Percentiles rank a stretch among this genome's conserved stretches.
Conservation (phyloP, 2,888 invertebrate genomes). For the Lasiommata megera region DNA sequence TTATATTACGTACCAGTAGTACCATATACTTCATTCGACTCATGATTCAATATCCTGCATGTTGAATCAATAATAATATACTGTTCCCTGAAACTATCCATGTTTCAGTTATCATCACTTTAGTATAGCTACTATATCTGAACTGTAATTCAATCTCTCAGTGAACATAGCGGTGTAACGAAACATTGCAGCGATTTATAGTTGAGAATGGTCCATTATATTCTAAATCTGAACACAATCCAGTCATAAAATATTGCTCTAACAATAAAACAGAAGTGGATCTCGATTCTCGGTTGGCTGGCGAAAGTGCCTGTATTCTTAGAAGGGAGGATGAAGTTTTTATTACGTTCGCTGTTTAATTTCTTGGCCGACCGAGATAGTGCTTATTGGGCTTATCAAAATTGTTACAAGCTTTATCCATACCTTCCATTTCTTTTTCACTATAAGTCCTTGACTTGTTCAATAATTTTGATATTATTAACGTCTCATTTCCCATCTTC, state of each 20-base stretch:
- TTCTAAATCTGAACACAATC: constrained; percentile 79
- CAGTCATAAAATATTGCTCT: constrained; percentile 79
- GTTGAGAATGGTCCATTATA: constrained; percentile 39
- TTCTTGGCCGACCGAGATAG: constrained; percentile 36
- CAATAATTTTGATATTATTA: too few species aligned
- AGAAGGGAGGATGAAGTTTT: constrained; percentile 66
- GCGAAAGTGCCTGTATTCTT: constrained; percentile 73
- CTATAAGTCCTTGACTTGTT: too few species aligned
- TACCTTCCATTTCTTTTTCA: too few species aligned
- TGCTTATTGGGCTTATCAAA: neutral
- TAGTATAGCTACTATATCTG: neutral
- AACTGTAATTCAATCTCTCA: constrained; percentile 11
- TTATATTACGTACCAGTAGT: too few species aligned
- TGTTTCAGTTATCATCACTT: neutral
- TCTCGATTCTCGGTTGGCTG: constrained; percentile 68
- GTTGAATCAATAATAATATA: too few species aligned
- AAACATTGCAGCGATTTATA: constrained; percentile 31
- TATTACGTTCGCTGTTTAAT: constrained; percentile 63
- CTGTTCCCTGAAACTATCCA: neutral
- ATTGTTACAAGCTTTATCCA: too few species aligned
- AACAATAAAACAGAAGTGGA: constrained; percentile 80
- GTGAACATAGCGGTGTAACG: neutral
- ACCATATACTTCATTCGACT: too few species aligned
- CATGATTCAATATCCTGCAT: too few species aligned
- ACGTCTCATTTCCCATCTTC: too few species aligned